phyloP scores from a whole-genome alignment of 2,113 vertebrate genomes.

The Oncorhynchus keta region DNA sequence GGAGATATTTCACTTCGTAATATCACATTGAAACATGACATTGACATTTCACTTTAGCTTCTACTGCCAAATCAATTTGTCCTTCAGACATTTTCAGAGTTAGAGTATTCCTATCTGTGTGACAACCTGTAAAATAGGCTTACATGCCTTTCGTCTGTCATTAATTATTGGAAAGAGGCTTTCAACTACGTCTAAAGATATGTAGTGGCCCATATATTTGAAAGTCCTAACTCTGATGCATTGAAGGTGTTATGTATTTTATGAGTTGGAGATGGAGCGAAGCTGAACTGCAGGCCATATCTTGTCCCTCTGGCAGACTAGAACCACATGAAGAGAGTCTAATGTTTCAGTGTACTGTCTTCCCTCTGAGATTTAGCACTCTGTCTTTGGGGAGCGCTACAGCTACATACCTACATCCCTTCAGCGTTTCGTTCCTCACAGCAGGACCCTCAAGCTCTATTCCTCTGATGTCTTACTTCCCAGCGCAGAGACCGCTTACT shows the following conservation, averaged over 20 bases:
- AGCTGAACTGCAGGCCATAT: not conserved
- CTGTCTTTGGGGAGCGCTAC: slow-evolving; percentile 27
- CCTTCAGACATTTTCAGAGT: slow-evolving; percentile 19
- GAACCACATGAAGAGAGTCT: slow-evolving; percentile 7
- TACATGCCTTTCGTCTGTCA: not conserved
- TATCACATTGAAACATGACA: slow-evolving; percentile 18
- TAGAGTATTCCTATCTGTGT: not conserved
- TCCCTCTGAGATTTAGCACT: slow-evolving; percentile 9
- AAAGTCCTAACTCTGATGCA: not conserved
- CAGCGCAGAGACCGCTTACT: not conserved
- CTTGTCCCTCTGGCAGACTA: not conserved
- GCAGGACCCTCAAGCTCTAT: not conserved
- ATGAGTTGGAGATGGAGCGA: slow-evolving; percentile 2
- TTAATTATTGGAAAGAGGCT: not conserved
- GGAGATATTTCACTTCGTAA: not conserved
- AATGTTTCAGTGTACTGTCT: slow-evolving; percentile 1
- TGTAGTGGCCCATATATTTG: not conserved
- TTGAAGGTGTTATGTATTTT: not conserved
- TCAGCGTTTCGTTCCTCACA: not conserved
- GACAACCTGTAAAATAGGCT: slow-evolving; percentile 20
- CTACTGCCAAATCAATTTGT: slow-evolving; percentile 23
- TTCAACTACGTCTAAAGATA: not conserved
- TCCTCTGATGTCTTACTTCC: slow-evolving; percentile 8
- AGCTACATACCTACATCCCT: slow-evolving; percentile 7
- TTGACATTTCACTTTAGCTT: slow-evolving; percentile 21